Base-by-base conservation (phyloP, 2,113 vertebrate species). In the Lonchura striata region DNA sequence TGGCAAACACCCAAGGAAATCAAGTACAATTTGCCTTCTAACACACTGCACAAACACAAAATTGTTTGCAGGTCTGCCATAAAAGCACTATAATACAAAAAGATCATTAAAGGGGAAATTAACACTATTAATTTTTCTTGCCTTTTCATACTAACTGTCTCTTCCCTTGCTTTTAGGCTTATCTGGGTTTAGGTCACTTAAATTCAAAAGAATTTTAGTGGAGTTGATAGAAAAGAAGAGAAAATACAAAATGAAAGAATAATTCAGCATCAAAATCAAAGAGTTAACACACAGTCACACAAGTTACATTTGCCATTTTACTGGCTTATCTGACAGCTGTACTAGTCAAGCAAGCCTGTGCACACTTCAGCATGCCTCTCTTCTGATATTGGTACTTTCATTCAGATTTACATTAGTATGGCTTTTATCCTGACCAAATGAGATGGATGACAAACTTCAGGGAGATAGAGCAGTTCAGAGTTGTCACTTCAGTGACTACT, bases 1-100 rank as follows among this genome's bases (percentile, higher is more conserved):
- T 80, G 75, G 72, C 59, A 88, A 96, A 77, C 33, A 59, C 25
- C 52, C 59, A 53, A 49, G 20, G 14, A 96, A 94, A 86, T 61
- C 41, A 90, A 88, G 28, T 24, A 88, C n/a, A 76, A 20, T 83
- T 90, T 61, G 14, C 49, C 44, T 88, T 82, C 57, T 72, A 85
- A 76, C 28, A 65, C 17, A 90, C 19, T 39, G 41, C 19, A 76
- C 53, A 88, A 90, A 86, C 44, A 78, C 47, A 66, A 37, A 77
- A 68, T 22, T 24, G 5, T 35, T 86, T 81, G 68, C 60, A 94
- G 47, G 30, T 77, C 50, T 86, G n/a, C 12, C 59, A 83, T 37
- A 83, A 78, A 84, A 52, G 21, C 17, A 81, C 86, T 50, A 22
- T 30, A 68, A 63, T 35, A 41, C 35, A 37, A 66, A 69, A 56